Evolutionary conservation across 2,888 invertebrate genomes (phyloP).

Genomic region (Cremastinae sp.): DNA sequence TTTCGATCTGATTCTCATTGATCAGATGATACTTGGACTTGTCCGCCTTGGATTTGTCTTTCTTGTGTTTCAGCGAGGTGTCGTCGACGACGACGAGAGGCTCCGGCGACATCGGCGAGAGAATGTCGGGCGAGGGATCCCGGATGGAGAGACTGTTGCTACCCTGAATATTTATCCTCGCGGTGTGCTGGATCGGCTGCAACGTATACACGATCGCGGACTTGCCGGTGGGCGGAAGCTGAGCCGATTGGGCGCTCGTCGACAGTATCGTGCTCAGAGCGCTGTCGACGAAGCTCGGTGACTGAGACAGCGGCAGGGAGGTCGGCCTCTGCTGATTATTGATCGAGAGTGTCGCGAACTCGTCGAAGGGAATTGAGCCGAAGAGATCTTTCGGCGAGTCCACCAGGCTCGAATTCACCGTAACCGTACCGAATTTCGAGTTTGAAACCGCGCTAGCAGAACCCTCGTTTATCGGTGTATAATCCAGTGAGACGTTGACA

Average conservation of each 20-base stretch:
- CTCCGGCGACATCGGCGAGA: constrained; percentile 75
- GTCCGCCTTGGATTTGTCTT: constrained; percentile 79
- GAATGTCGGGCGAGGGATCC: constrained; percentile 65
- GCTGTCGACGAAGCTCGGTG: constrained; percentile 71
- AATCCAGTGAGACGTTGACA: constrained; percentile 40
- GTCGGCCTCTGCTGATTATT: constrained; percentile 72
- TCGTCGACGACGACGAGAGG: constrained; percentile 69
- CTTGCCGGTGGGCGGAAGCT: constrained; percentile 48
- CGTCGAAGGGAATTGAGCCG: constrained; percentile 78
- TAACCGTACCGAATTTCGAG: constrained; percentile 74
- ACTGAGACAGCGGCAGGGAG: constrained; percentile 73
- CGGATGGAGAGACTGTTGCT: constrained; percentile 69
- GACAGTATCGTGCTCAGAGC: constrained; percentile 66
- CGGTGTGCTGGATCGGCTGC: constrained; percentile 67
- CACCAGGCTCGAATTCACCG: constrained; percentile 69
- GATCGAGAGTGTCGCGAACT: constrained; percentile 72
- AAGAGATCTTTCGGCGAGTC: constrained; percentile 74
- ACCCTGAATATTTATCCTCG: constrained; percentile 68
- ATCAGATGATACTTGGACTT: constrained; percentile 82
- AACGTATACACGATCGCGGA: constrained; percentile 64
- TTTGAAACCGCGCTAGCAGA: constrained; percentile 40
- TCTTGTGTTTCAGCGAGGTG: constrained; percentile 74
- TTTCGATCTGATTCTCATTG: constrained; percentile 80
- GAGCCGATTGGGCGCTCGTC: constrained; percentile 60
- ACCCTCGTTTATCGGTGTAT: constrained; percentile 43